phyloP scores from a whole-genome alignment of 1,140 invertebrate species.

The Agrypnia vestita region DNA sequence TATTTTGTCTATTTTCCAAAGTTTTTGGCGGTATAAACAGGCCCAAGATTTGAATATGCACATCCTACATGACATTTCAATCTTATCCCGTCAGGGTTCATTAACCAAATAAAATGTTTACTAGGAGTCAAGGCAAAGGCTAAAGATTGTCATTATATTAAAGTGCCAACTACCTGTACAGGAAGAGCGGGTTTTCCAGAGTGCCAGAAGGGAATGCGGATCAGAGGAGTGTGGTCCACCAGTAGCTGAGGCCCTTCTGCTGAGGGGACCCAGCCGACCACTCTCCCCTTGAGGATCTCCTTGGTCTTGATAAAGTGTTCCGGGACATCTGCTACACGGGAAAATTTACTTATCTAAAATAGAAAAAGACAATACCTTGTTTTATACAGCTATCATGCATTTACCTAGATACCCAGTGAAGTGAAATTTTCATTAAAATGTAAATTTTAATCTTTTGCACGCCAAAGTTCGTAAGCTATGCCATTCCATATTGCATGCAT shows the following conservation, averaged over 20 bases:
- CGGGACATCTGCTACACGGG: slow-evolving; percentile 68
- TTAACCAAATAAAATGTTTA: too few relatives aligned
- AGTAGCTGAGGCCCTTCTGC: slow-evolving; percentile 66
- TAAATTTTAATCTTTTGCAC: neutral
- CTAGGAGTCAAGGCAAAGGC: too few relatives aligned
- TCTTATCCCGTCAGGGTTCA: too few relatives aligned
- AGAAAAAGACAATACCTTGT: slow-evolving; percentile 6
- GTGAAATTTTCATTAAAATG: neutral
- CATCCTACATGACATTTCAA: too few relatives aligned
- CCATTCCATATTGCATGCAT: neutral
- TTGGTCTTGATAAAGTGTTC: slow-evolving; percentile 68
- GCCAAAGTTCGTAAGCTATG: neutral
- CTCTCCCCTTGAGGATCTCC: slow-evolving; percentile 66
- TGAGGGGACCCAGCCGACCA: slow-evolving; percentile 68
- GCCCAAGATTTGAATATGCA: too few relatives aligned
- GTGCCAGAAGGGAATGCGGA: slow-evolving; percentile 72
- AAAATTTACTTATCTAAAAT: slow-evolving; percentile 72
- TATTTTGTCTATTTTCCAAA: too few relatives aligned
- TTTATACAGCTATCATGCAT: too few relatives aligned
- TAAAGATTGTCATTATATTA: neutral
- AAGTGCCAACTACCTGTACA: slow-evolving; percentile 66
- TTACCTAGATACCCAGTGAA: neutral
- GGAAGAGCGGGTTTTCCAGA: slow-evolving; percentile 70
- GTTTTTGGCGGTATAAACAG: too few relatives aligned
- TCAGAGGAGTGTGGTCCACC: slow-evolving; percentile 68